Percentiles rank a stretch among this genome's conserved stretches.
Conservation (phyloP, 2,113 vertebrate species). For the Lates calcarifer region DNA sequence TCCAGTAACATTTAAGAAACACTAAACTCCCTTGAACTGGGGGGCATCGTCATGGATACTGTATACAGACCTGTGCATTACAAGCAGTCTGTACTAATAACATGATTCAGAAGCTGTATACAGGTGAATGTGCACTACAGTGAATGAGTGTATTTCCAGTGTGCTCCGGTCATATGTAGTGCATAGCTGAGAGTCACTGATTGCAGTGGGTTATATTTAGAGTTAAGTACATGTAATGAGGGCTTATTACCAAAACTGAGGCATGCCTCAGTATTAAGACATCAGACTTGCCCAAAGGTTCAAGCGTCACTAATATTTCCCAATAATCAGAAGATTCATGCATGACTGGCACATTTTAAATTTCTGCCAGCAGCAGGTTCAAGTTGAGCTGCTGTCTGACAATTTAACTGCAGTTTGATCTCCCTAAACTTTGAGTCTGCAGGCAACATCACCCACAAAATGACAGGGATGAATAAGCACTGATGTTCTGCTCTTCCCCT, state of each 20-base stretch:
- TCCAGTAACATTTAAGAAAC: slow-evolving; percentile 2
- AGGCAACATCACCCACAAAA: background rate
- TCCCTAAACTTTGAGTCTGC: background rate
- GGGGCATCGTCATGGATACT: background rate
- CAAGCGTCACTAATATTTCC: background rate
- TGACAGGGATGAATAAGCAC: slow-evolving; percentile 1
- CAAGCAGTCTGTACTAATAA: background rate
- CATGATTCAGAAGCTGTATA: background rate
- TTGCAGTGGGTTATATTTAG: background rate
- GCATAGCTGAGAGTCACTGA: background rate
- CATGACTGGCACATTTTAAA: background rate
- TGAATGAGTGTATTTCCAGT: background rate
- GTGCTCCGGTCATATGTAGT: background rate
- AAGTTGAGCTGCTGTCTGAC: background rate
- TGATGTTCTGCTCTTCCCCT: background rate
- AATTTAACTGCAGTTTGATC: background rate
- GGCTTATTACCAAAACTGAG: background rate
- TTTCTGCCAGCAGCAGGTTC: background rate
- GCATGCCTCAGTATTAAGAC: background rate
- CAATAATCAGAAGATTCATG: too few relatives aligned
- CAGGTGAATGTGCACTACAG: background rate
- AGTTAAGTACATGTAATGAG: background rate
- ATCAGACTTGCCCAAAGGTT: background rate
- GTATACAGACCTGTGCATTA: background rate
- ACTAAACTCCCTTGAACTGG: background rate